Evolutionary conservation across 2,888 invertebrate genomes (phyloP), one percentile per base, ranked within the genome.

Genomic region (Lymantria monacha): DNA sequence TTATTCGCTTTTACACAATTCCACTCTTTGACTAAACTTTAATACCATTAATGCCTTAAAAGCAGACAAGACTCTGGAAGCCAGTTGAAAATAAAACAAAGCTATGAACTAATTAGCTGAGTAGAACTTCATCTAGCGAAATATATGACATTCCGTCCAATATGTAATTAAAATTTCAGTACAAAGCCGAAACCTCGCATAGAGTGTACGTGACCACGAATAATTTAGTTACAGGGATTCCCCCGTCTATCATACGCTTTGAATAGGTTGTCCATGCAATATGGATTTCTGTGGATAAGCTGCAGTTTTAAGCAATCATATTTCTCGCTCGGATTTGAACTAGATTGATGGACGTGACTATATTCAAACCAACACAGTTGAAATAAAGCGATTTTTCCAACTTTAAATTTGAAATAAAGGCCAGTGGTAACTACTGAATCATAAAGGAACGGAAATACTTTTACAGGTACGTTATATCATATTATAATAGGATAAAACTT

Each of bases 111-210:
- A 57, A 66, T 58, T 57, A 65, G 50, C 53, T 52, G 38, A 42
- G 14, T 55, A 52, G 38, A 54, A 60, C 63, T 63, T 50, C 51
- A 63, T 66, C 59, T 51, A 49, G 51, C 51, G 59, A 43, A 52
- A 56, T 66, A 56, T 58, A 59, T 63, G 55, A 48, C 59, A 51
- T 64, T 56, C 58, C 47, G 41, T 55, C 57, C 52, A 45, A 64
- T 49, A 66, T 63, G 70, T 83, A 83, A 88, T 89, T 89, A 89
- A 87, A 87, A 87, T 83, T 85, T 84, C 81, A 81, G 75, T 74
- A 83, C 83, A 84, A 86, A 83, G 79, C 78, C 66, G 79, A 79
- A 83, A 81, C 81, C 78, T 78, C 77, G 67, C 74, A 74, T 47
- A 42, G 61, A 69, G 66, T 64, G 74, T 72, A 84, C 90, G 89